Evolutionary conservation across 2,113 vertebrate genomes (phyloP).

Genomic region (Sander vitreus): DNA sequence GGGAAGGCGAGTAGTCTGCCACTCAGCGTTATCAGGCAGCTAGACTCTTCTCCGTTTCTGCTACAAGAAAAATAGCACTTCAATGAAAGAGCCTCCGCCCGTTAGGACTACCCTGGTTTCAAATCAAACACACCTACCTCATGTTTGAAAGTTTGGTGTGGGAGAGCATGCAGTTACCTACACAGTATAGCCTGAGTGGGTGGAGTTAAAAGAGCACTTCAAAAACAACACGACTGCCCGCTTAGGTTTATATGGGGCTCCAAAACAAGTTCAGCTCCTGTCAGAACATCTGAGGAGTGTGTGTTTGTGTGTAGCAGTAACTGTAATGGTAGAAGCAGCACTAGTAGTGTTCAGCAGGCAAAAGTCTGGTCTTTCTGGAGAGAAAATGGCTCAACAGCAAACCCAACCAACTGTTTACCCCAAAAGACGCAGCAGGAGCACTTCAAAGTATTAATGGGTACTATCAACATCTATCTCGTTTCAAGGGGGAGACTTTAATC

Average conservation of each 20-base stretch:
- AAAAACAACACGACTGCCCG: slow-evolving; percentile 55
- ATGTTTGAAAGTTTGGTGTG: slow-evolving; percentile 14
- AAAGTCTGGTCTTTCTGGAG: slow-evolving; percentile 25
- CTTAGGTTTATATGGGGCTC: slow-evolving; percentile 27
- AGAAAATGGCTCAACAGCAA: slow-evolving; percentile 44
- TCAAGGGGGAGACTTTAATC: slow-evolving; percentile 11
- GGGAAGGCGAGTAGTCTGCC: not conserved
- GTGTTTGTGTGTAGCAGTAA: slow-evolving; percentile 26
- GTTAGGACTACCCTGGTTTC: slow-evolving; percentile 34
- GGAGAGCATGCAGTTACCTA: slow-evolving; percentile 62
- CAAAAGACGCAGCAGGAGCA: slow-evolving; percentile 38
- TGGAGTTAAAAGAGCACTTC: slow-evolving; percentile 73
- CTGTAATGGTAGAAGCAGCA: slow-evolving; percentile 54
- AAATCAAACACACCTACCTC: slow-evolving; percentile 35
- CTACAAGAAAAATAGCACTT: slow-evolving; percentile 73
- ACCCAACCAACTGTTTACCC: slow-evolving; percentile 13
- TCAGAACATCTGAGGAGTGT: slow-evolving; percentile 43
- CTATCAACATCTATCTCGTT: slow-evolving; percentile 1
- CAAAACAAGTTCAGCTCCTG: slow-evolving; percentile 32
- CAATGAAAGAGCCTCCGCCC: slow-evolving; percentile 24
- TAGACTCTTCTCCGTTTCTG: slow-evolving; percentile 42
- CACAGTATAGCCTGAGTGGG: slow-evolving; percentile 45
- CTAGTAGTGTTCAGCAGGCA: slow-evolving; percentile 63
- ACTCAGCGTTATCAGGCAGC: slow-evolving; percentile 11
- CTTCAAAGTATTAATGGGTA: not conserved